These are phyloP conservation scores for Tortrix viridana DNA, from an alignment of 2,888 invertebrate species.

Conservation along the genomic window DNA sequence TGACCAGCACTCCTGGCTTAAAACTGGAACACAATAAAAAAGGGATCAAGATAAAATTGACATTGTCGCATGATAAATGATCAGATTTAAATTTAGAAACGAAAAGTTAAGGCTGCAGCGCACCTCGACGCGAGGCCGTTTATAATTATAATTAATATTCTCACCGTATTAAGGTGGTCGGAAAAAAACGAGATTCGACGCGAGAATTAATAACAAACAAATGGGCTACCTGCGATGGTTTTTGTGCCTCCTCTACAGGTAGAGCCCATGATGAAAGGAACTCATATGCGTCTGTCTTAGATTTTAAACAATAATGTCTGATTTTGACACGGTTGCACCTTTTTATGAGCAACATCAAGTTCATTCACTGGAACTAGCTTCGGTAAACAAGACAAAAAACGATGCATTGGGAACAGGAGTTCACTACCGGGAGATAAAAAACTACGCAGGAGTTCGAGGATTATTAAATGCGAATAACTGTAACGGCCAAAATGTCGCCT, in stretches of 20 bases:
- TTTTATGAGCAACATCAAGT: slow-evolving; percentile 65
- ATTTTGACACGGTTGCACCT: slow-evolving; percentile 80
- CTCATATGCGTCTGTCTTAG: slow-evolving; percentile 79
- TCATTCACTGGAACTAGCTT: slow-evolving; percentile 70
- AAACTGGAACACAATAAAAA: slow-evolving; percentile 52
- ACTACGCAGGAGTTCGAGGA: slow-evolving; percentile 7
- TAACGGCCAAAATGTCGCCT: slow-evolving; percentile 28
- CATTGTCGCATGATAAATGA: slow-evolving; percentile 83
- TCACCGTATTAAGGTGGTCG: slow-evolving; percentile 82
- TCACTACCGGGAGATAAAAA: slow-evolving; percentile 28
- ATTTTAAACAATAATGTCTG: slow-evolving; percentile 78
- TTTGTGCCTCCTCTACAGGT: slow-evolving; percentile 81
- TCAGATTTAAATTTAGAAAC: slow-evolving; percentile 80
- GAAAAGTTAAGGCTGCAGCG: slow-evolving; percentile 68
- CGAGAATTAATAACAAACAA: slow-evolving; percentile 85
- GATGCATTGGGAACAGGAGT: slow-evolving; percentile 44
- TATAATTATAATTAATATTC: slow-evolving; percentile 85
- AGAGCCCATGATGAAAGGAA: slow-evolving; percentile 77
- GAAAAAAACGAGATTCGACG: slow-evolving; percentile 78
- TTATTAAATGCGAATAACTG: slow-evolving; percentile 28
- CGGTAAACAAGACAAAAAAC: slow-evolving; percentile 59
- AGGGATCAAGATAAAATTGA: slow-evolving; percentile 75
- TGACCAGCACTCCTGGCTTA: slow-evolving; percentile 29
- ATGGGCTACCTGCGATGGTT: slow-evolving; percentile 84
- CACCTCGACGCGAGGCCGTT: slow-evolving; percentile 76